These are phyloP conservation scores for Drosophila novamexicana DNA, from an alignment of 1,140 invertebrate genomes.

Conservation along the genomic window DNA sequence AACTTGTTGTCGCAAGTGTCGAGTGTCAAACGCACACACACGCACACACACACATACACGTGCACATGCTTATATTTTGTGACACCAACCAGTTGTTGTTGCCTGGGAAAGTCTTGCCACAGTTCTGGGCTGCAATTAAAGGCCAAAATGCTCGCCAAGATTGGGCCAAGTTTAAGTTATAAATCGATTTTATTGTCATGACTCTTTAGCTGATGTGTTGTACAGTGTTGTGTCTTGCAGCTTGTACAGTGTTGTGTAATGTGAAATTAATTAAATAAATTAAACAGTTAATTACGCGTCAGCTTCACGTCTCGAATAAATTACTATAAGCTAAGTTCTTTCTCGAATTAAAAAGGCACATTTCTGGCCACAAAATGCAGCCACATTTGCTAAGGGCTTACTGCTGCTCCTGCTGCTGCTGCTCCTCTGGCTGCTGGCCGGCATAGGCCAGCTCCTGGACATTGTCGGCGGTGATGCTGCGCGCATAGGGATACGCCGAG, in stretches of 20 bases:
- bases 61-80: slow-evolving; percentile 32
- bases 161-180: slow-evolving; percentile 22
- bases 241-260: slow-evolving; percentile 20
- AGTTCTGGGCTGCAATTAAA: slow-evolving; percentile 32
- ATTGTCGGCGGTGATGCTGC: slow-evolving; percentile 86
- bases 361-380: slow-evolving; percentile 40
- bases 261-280: slow-evolving; percentile 59
- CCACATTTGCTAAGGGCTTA: slow-evolving; percentile 22
- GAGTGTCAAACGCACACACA: slow-evolving; percentile 8
- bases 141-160: neutral
- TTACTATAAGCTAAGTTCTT: slow-evolving; percentile 66
- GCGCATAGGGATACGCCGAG: slow-evolving; percentile 86
- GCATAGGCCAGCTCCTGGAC: slow-evolving; percentile 84
- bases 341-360: slow-evolving; percentile 69
- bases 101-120: slow-evolving; percentile 43
- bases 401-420: slow-evolving; percentile 23
- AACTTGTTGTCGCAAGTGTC: slow-evolving; percentile 41
- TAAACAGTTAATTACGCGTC: slow-evolving; percentile 72
- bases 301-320: slow-evolving; percentile 63
- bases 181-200: slow-evolving; percentile 67
- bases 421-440: slow-evolving; percentile 54
- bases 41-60: slow-evolving; percentile 23
- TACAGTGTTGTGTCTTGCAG: slow-evolving; percentile 11
- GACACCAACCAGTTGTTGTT: slow-evolving; percentile 43
- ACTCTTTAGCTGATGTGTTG: slow-evolving; percentile 49